Evolutionary conservation across 2,113 vertebrate species (phyloP).

Genomic region (Ascaphus truei): DNA sequence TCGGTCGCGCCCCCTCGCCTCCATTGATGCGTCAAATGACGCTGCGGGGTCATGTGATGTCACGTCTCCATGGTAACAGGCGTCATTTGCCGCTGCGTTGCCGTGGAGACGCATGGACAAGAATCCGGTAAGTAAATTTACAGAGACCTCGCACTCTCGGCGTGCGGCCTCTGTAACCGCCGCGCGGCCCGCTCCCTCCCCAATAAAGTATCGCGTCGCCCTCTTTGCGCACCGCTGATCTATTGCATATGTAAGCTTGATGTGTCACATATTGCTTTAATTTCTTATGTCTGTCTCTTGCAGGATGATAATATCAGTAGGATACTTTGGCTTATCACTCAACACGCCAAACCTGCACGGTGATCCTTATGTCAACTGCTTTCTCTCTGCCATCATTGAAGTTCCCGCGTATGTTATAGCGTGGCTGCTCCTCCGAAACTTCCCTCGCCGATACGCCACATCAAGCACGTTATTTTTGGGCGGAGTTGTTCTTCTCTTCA

Average conservation of each 20-base stretch:
- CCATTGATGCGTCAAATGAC: no score
- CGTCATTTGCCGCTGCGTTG: no score
- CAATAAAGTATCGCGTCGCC: no score
- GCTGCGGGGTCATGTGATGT: no score
- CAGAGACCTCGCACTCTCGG: no score
- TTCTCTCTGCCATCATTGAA: constrained; percentile 84
- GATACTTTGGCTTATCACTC: constrained; percentile 84
- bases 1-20: no score
- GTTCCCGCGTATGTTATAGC: constrained; percentile 79
- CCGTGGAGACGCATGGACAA: no score
- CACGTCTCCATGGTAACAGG: no score
- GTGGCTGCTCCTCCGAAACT: constrained; percentile 77
- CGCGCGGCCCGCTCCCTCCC: no score
- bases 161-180: no score
- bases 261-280: background rate
- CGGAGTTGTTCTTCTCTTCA: constrained; percentile 75
- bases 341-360: constrained; percentile 83
- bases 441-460: constrained; percentile 69
- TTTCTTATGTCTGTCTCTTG: constrained; percentile 17
- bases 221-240: no score
- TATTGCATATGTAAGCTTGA: background rate
- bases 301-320: constrained; percentile 78
- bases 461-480: constrained; percentile 64
- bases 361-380: constrained; percentile 77
- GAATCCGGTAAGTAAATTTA: no score